phyloP scores from a whole-genome alignment of 2,113 vertebrate species.

The Peromyscus polionotus region DNA sequence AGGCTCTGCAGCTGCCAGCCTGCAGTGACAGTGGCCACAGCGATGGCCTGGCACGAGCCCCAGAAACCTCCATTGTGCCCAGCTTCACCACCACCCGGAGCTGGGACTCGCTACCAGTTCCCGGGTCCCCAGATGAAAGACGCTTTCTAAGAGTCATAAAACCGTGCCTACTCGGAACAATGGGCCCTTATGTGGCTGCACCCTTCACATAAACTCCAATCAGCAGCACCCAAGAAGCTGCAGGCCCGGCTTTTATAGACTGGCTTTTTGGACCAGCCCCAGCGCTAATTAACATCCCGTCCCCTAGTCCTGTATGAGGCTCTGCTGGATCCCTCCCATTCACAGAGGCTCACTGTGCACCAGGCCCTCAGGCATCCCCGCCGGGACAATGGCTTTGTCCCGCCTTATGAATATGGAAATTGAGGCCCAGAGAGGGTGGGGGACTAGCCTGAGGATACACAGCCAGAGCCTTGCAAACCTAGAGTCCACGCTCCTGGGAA shows the following conservation, averaged over 20 bases:
- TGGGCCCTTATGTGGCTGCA: slow-evolving; percentile 72
- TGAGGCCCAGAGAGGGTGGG: not conserved
- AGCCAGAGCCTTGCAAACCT: not conserved
- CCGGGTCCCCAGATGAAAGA: slow-evolving; percentile 74
- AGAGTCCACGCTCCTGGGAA: not conserved
- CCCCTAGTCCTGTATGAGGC: not conserved
- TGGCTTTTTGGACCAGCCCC: slow-evolving; percentile 66
- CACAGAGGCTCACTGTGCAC: not conserved
- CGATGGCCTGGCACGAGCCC: slow-evolving; percentile 66
- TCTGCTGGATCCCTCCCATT: not conserved
- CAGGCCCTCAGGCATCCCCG: not conserved
- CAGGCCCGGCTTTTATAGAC: slow-evolving; percentile 68
- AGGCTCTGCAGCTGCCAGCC: not conserved
- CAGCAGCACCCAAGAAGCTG: slow-evolving; percentile 53
- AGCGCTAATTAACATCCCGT: slow-evolving; percentile 46
- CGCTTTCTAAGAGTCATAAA: slow-evolving; percentile 79
- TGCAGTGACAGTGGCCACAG: not conserved
- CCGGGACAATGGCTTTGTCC: not conserved
- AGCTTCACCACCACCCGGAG: slow-evolving; percentile 43
- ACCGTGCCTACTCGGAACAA: slow-evolving; percentile 69
- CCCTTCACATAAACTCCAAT: slow-evolving; percentile 73
- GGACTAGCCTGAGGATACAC: not conserved
- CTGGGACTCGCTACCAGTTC: slow-evolving; percentile 62
- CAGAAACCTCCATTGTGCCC: slow-evolving; percentile 58
- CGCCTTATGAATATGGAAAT: not conserved